Conservation (phyloP, 2,888 invertebrate genomes). For the Aspidiotus destructor region DNA sequence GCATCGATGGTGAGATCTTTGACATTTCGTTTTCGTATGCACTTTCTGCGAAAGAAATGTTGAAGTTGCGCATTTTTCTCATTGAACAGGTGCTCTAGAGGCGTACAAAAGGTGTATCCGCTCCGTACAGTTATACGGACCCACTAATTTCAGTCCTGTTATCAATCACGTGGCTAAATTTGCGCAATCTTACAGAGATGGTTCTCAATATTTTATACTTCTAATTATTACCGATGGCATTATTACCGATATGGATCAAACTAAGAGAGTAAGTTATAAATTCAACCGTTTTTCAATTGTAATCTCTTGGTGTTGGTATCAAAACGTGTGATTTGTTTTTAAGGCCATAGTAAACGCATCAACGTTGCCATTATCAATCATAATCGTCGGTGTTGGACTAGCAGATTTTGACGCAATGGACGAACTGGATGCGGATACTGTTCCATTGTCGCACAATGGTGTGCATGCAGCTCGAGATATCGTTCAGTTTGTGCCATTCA, state of each 20-base stretch:
- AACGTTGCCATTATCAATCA: conserved; percentile 50
- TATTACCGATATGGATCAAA: conserved; percentile 51
- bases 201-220: conserved; percentile 50
- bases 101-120: conserved; percentile 47
- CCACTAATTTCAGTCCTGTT: conserved; percentile 52
- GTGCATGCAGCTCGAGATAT: conserved; percentile 49
- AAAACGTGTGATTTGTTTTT: conserved; percentile 30
- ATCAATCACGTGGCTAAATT: conserved; percentile 47
- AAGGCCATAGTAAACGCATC: conserved; percentile 47
- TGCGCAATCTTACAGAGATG: conserved; percentile 45
- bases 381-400: conserved; percentile 53
- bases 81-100: conserved; percentile 44
- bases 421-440: conserved; percentile 49
- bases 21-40: too few relatives aligned
- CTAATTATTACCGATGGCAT: conserved; percentile 54
- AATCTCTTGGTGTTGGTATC: not conserved
- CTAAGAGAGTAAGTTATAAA: conserved; percentile 42
- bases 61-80: too few relatives aligned
- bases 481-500: conserved; percentile 48
- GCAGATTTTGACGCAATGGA: conserved; percentile 54
- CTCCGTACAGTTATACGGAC: conserved; percentile 49
- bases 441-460: conserved; percentile 42
- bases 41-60: not conserved
- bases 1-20: conserved; percentile 41
- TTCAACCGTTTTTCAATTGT: too few relatives aligned